Conservation (phyloP, 2,797 vertebrate species). For the Champsocephalus esox region DNA sequence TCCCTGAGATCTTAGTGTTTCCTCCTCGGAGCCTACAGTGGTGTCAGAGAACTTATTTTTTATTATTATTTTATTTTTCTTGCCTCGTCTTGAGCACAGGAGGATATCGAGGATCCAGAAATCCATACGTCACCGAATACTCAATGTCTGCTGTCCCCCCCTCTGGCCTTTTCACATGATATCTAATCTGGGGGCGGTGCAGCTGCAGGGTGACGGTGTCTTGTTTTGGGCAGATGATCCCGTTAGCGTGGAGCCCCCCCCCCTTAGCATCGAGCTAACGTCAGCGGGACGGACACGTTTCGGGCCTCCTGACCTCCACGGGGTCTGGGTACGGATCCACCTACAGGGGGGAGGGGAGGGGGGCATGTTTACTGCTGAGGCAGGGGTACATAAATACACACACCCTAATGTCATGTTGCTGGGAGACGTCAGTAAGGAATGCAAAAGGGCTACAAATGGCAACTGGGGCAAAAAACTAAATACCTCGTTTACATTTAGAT, state of each 20-base stretch:
- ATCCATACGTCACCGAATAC: conserved; percentile 69
- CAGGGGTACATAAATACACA: neutral
- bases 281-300: conserved; percentile 92
- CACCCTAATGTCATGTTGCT: too few relatives aligned
- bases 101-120: conserved; percentile 34
- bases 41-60: conserved; percentile 44
- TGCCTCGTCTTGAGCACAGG: conserved; percentile 37
- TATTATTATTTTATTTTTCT: neutral
- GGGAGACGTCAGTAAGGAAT: too few relatives aligned
- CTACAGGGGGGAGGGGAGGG: conserved; percentile 69
- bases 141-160: conserved; percentile 70
- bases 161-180: conserved; percentile 27
- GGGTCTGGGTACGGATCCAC: conserved; percentile 94
- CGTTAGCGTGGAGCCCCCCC: conserved; percentile 25
- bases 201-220: conserved; percentile 21
- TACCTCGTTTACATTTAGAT: too few relatives aligned
- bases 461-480: too few relatives aligned
- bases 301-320: conserved; percentile 85
- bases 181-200: conserved; percentile 51
- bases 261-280: conserved; percentile 43
- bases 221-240: conserved; percentile 37
- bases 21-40: conserved; percentile 49
- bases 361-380: conserved; percentile 6
- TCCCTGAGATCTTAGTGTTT: neutral
- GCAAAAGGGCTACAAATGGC: too few relatives aligned